Base-by-base conservation (phyloP, 2,888 invertebrate genomes). In the Gastracanthus pulcherrimus region DNA sequence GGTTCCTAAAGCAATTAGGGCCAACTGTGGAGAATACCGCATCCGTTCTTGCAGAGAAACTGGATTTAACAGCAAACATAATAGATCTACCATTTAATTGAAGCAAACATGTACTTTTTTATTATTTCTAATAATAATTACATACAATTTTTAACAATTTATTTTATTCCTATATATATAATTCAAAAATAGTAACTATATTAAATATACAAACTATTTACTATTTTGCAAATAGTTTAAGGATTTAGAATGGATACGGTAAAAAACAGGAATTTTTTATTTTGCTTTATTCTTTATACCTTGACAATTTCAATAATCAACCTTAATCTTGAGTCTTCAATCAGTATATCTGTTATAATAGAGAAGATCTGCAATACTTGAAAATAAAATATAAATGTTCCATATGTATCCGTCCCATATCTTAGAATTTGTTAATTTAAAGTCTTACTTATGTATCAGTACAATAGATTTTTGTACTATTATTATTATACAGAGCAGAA, bases 1-100 rank as follows among this genome's bases (percentile, higher is more conserved):
- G 89, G 89, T 66, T 84, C 19, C 19, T 86, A 16, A 82, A 74
- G 41, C 84, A 85, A 78, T 69, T 87, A 58, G 84, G 84, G n/a
- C 86, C 88, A 5, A 80, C 70, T 72, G 81, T 83, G 1, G 85
- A 86, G 77, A 78, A 51, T 5, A 19, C 45, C 7, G n/a, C 51
- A 1, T 60, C 26, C 13, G 2, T 1, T 4, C n/a, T 79, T 16
- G 9, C 34, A 0, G 66, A 67, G 0, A 64, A 67, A 41, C 26
- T 72, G 31, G 55, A 38, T 11, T 16, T 55, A 6, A 3, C 48
- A 29, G 16, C 38, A 55, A n/a, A 45, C 58, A 4, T 29, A 29
- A 76, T 19, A 11, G 26, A 51, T 55, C 9, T 45, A 19, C 13
- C n/a, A 2, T 70, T 23, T 5, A 51, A 36, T 19, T 36, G 16